Conservation (phyloP, 2,797 vertebrate genomes). For the Toxotes lorentzi region DNA sequence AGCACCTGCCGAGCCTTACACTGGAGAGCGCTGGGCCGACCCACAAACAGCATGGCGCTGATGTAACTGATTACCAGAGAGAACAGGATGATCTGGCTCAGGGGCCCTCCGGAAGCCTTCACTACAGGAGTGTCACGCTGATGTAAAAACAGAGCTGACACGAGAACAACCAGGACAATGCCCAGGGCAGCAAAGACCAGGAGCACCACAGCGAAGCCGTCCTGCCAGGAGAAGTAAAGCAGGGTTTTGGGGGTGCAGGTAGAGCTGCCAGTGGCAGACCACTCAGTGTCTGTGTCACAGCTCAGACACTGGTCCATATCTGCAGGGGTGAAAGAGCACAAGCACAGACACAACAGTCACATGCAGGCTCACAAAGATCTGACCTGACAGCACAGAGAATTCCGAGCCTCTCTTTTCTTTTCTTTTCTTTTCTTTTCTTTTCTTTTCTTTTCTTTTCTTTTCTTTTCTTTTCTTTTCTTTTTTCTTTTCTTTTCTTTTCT, state of each 20-base stretch:
- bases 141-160: conserved; percentile 88
- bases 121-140: conserved; percentile 88
- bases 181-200: conserved; percentile 84
- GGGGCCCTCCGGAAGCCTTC: conserved; percentile 87
- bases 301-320: conserved; percentile 89
- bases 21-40: conserved; percentile 81
- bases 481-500: no score
- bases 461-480: no score
- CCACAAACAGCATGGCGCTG: conserved; percentile 89
- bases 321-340: conserved; percentile 66
- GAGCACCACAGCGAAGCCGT: conserved; percentile 88
- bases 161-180: conserved; percentile 81
- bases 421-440: no score
- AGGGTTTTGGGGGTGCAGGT: conserved; percentile 83
- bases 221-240: conserved; percentile 86
- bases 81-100: conserved; percentile 89
- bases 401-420: no score
- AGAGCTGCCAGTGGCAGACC: conserved; percentile 86
- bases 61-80: conserved; percentile 89
- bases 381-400: not conserved
- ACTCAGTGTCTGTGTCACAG: conserved; percentile 85
- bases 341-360: conserved; percentile 44
- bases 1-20: conserved; percentile 89
- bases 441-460: no score
- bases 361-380: conserved; percentile 54